Evolutionary conservation across 2,888 invertebrate genomes (phyloP).

Genomic region (Eilema sororculum): DNA sequence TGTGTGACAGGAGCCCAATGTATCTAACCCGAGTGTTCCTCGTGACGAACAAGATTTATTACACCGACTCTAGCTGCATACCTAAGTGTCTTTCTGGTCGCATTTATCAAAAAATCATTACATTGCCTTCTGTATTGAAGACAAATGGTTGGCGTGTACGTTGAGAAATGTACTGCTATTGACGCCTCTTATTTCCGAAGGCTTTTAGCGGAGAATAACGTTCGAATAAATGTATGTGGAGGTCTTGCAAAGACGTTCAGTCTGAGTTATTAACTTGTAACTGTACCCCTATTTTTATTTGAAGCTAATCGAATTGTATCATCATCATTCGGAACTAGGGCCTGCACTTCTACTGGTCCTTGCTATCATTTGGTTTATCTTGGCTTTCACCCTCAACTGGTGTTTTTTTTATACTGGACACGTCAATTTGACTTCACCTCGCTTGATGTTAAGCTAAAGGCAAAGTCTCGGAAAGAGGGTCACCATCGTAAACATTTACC

Average conservation of each 20-base stretch:
- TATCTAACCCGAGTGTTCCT: slow-evolving; percentile 56
- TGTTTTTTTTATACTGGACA: no score
- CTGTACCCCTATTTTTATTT: slow-evolving; percentile 29
- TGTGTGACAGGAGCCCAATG: slow-evolving; percentile 57
- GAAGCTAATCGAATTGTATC: no score
- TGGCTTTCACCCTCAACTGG: background rate
- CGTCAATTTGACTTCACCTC: no score
- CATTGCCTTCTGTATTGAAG: slow-evolving; percentile 41
- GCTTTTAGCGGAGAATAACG: slow-evolving; percentile 34
- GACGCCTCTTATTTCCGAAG: slow-evolving; percentile 26
- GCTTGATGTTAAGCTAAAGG: no score
- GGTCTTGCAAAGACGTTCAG: slow-evolving; percentile 30
- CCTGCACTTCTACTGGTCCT: background rate
- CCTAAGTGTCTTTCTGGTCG: slow-evolving; percentile 50
- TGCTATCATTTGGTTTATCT: background rate
- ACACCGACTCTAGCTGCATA: slow-evolving; percentile 55
- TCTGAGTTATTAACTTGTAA: slow-evolving; percentile 35
- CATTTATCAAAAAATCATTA: slow-evolving; percentile 65
- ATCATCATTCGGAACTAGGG: no score
- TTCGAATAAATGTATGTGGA: slow-evolving; percentile 29
- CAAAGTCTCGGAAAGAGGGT: no score
- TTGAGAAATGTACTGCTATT: slow-evolving; percentile 43
- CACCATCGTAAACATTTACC: no score
- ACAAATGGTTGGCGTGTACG: slow-evolving; percentile 38
- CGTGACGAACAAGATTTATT: slow-evolving; percentile 70